Evolutionary conservation across 2,113 vertebrate species (phyloP).

Genomic region (Athene cunicularia): DNA sequence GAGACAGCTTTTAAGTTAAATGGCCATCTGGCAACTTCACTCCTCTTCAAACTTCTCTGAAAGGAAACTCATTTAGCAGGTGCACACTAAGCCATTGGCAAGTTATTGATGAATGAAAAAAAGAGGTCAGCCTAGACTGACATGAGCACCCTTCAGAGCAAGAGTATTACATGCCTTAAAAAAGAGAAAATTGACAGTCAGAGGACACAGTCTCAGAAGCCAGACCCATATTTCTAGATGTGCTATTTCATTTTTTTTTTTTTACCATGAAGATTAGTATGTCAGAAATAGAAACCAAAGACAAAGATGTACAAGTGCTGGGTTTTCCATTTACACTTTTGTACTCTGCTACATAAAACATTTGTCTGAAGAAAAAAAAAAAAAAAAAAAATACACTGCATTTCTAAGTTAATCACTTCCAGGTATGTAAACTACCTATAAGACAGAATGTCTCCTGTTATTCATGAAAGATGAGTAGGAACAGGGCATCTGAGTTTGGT

Average conservation of each 20-base stretch:
- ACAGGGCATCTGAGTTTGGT: not conserved
- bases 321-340: not conserved
- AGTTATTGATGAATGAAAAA: constrained; percentile 40
- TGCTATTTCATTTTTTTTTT: not conserved
- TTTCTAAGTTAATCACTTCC: not conserved
- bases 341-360: not conserved
- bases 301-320: not conserved
- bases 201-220: not conserved
- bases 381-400: not conserved
- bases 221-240: constrained; percentile 11
- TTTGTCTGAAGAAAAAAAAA: not conserved
- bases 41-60: constrained; percentile 40
- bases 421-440: not conserved
- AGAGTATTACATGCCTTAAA: constrained; percentile 2
- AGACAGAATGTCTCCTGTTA: not conserved
- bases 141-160: not conserved
- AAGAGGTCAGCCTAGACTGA: not conserved
- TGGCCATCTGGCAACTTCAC: constrained; percentile 10
- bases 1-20: constrained; percentile 40
- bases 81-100: constrained; percentile 33
- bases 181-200: constrained; percentile 24
- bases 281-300: constrained; percentile 41
- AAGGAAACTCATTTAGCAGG: constrained; percentile 39
- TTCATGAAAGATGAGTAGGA: not conserved
- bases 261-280: not conserved